Evolutionary conservation across 1,140 invertebrate species (phyloP), one percentile per base, ranked within the genome.

Genomic region (Drosophila pandora): DNA sequence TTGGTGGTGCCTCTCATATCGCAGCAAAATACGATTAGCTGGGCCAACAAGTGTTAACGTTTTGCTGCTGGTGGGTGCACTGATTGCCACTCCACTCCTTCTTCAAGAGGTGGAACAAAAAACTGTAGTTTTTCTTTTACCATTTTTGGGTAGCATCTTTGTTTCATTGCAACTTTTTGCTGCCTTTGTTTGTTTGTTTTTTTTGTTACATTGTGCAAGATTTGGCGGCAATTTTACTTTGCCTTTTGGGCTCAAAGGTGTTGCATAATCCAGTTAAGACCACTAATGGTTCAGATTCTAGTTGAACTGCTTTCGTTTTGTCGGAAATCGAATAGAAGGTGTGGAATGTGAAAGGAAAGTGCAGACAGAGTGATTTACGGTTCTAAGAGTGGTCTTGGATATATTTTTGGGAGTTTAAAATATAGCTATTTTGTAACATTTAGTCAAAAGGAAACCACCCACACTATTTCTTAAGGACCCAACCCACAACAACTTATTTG

Each of bases 61-160:
- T 79, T 84, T 59, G 61, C 72, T 39, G 58, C 41, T 45, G 48
- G 77, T 79, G 79, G 79, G 59, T 83, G 79, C 79, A 77, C 64
- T 83, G 77, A 79, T 80, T 80, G 75, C 59, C 55, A 37, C 10
- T 81, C 78, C 83, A 76, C 82, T 81, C 82, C 82, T 43, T 43
- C 41, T 47, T 23, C 72, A 72, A 80, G 81, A 79, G 67, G 47
- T 22, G 21, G 2, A 57, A 61, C 12, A 64, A 76, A 76, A 70
- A 67, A 53, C 48, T 54, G n/a, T 23, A 43, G 41, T 57, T 25
- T 64, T 74, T 59, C 34, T 55, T 41, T 41, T 39, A n/a, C 83
- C 83, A 88, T 88, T 88, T 88, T 88, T 88, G 83, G 83, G 83
- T 79, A 70, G 79, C 83, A 79, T 88, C 83, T 88, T 89, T 88